phyloP scores from a whole-genome alignment of 1,140 invertebrate species.

The Trichoplusia ni region DNA sequence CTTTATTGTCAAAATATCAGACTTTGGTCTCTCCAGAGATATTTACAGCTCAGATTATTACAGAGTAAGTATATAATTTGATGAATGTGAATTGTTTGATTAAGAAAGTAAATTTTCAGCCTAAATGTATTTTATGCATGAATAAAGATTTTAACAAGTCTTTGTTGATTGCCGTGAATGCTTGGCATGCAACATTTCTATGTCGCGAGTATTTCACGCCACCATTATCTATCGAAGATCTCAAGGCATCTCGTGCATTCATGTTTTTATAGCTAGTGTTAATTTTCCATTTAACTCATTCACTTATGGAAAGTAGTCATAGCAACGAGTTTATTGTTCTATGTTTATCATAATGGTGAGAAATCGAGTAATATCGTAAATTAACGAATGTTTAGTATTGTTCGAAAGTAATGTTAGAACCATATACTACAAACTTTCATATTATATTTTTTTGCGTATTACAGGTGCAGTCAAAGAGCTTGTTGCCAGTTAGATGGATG shows the following conservation, averaged over 20 bases:
- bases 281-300: neutral
- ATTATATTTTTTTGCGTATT: constrained; percentile 16
- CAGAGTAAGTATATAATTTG: constrained; percentile 71
- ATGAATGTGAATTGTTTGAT: neutral
- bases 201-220: neutral
- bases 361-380: no score
- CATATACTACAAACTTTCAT: no score
- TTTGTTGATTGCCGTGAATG: constrained; percentile 1
- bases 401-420: no score
- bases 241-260: neutral
- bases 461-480: constrained; percentile 91
- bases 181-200: constrained; percentile 7
- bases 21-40: constrained; percentile 96
- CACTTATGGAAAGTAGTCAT: constrained; percentile 1
- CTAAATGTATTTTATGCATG: neutral
- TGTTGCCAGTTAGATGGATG: constrained; percentile 95
- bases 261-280: neutral
- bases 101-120: neutral
- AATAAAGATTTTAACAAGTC: constrained; percentile 5
- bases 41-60: constrained; percentile 95
- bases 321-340: neutral
- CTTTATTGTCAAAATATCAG: constrained; percentile 96
- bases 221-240: constrained; percentile 10
- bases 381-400: no score
- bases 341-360: no score